A percentile compares a stretch with the other conserved stretches of the same genome.
Evolutionary conservation across 37 sponge, comb jelly and placozoan species (phyloP).

Genomic region (Halisarca cf. caerulea): DNA sequence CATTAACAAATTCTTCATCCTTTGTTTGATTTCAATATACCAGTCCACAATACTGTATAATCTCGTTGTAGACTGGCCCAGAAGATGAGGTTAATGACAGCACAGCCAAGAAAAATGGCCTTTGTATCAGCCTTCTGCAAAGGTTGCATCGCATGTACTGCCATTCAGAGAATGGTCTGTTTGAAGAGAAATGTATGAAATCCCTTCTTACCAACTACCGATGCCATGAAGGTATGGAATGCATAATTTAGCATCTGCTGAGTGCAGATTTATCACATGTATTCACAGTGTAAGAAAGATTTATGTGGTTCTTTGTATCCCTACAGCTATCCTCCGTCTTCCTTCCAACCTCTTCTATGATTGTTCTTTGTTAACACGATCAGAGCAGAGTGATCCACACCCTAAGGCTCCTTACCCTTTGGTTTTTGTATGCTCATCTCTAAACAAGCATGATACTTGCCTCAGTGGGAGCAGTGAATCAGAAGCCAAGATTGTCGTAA

Average conservation of each 20-base stretch:
- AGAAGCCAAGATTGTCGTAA: not conserved
- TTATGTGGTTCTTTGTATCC: not conserved
- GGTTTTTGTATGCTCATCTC: slow-evolving; percentile 7
- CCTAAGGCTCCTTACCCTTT: slow-evolving; percentile 15
- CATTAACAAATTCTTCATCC: too few species aligned
- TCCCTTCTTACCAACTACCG: slow-evolving; percentile 7
- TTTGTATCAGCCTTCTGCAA: not conserved
- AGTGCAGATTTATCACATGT: not conserved
- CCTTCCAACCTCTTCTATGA: slow-evolving; percentile 16
- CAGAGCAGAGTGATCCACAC: slow-evolving; percentile 6
- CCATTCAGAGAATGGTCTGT: not conserved
- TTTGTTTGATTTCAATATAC: too few species aligned
- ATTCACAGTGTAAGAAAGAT: not conserved
- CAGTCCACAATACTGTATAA: too few species aligned
- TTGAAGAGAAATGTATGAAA: not conserved
- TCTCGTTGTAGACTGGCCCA: not conserved
- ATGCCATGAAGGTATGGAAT: slow-evolving; percentile 13
- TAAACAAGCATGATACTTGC: not conserved
- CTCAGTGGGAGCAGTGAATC: not conserved
- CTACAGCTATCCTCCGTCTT: not conserved
- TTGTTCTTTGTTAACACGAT: not conserved
- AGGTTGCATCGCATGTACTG: not conserved
- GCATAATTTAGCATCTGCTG: too few species aligned
- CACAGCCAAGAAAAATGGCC: not conserved
- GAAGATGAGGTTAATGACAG: not conserved